Conservation (phyloP, 2,113 vertebrate species). For the Prinia subflava region DNA sequence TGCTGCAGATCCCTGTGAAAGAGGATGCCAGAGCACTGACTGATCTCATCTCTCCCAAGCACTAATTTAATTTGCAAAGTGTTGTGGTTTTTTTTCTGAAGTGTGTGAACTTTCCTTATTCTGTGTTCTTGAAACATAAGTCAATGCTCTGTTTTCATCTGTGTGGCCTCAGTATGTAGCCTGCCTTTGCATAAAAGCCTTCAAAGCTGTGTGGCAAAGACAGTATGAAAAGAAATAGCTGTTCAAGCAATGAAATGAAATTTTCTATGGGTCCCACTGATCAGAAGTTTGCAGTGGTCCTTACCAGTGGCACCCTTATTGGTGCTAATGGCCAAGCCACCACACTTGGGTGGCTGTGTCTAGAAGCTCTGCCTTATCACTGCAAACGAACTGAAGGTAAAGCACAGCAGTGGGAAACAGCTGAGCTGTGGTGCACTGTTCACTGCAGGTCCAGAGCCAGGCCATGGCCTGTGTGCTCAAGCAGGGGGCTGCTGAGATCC, state of each 20-base stretch:
- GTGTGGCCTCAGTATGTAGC: not conserved
- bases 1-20: not conserved
- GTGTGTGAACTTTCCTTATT: constrained; percentile 26
- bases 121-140: not conserved
- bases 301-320: not conserved
- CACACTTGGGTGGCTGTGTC: not conserved
- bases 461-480: not conserved
- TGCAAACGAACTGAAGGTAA: not conserved
- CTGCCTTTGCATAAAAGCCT: not conserved
- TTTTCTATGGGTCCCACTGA: not conserved
- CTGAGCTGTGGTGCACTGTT: not conserved
- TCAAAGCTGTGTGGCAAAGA: not conserved
- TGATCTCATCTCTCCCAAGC: constrained; percentile 16
- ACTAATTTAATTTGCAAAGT: constrained; percentile 44
- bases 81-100: not conserved
- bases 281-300: not conserved
- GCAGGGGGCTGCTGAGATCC: not conserved
- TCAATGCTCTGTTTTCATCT: not conserved
- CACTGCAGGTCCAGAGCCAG: not conserved
- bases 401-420: not conserved
- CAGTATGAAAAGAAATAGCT: not conserved
- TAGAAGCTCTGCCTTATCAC: not conserved
- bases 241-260: not conserved
- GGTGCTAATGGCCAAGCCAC: not conserved
- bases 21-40: not conserved